Evolutionary conservation across 2,113 vertebrate species (phyloP).

Genomic region (Lontra canadensis): DNA sequence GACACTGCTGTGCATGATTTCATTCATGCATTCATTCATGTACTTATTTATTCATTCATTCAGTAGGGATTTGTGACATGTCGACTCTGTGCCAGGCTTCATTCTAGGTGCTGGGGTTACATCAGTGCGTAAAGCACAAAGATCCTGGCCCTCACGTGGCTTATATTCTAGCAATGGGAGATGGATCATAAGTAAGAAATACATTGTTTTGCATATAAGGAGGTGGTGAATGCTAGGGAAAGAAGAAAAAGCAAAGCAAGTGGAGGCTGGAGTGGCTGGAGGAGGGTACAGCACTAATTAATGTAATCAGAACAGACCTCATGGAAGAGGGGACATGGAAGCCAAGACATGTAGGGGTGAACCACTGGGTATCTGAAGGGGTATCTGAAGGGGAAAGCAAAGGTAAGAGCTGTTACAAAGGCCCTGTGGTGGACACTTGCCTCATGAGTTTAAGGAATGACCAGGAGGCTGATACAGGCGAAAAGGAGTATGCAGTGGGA

Average conservation of each 20-base stretch:
- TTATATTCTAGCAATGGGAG: not conserved
- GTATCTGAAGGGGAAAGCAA: not conserved
- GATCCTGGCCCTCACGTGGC: not conserved
- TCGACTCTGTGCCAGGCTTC: not conserved
- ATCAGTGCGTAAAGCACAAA: not conserved
- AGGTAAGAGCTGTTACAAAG: not conserved
- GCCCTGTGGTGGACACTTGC: not conserved
- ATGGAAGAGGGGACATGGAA: not conserved
- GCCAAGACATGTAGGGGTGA: not conserved
- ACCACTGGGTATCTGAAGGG: no score
- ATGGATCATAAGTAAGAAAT: not conserved
- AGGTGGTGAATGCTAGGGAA: not conserved
- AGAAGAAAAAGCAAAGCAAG: not conserved
- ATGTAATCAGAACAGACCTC: not conserved
- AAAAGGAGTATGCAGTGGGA: not conserved
- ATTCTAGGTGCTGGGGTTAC: not conserved
- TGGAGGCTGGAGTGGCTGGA: not conserved
- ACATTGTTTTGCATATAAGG: not conserved
- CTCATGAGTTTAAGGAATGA: not conserved
- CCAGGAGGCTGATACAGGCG: not conserved
- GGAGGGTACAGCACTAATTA: not conserved
- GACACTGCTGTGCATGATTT: not conserved
- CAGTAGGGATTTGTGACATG: not conserved
- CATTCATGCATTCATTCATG: not conserved
- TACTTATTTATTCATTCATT: not conserved